phyloP scores from a whole-genome alignment of 2,888 invertebrate species.

The Nomada ruficornis region DNA sequence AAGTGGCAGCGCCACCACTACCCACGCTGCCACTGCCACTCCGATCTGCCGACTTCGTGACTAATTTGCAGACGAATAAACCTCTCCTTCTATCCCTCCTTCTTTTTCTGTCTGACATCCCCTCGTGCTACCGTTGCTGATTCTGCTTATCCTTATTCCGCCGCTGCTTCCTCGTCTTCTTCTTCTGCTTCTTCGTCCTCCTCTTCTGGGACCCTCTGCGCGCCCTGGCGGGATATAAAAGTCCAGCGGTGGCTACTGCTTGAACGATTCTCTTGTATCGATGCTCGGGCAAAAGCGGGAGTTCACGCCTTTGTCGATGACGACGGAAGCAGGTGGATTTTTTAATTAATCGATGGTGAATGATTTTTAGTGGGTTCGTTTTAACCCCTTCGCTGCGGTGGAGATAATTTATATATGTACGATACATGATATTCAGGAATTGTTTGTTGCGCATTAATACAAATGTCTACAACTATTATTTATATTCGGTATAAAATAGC shows the following conservation, averaged over 20 bases:
- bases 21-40: constrained; percentile 51
- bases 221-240: constrained; percentile 5
- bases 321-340: not conserved
- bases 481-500: too few relatives aligned
- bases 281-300: constrained; percentile 12
- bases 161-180: not conserved
- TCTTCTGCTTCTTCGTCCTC: not conserved
- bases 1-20: constrained; percentile 60
- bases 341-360: not conserved
- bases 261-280: constrained; percentile 8
- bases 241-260: constrained; percentile 4
- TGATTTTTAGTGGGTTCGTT: not conserved
- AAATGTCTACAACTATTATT: too few relatives aligned
- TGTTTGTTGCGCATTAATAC: too few relatives aligned
- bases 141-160: not conserved
- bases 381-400: too few relatives aligned
- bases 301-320: not conserved
- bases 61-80: constrained; percentile 79
- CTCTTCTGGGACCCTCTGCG: not conserved
- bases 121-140: not conserved
- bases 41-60: constrained; percentile 75
- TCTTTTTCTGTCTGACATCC: constrained; percentile 15
- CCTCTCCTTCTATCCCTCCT: constrained; percentile 38
- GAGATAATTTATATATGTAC: too few relatives aligned
- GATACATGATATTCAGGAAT: too few relatives aligned